A percentile compares a stretch with the other conserved stretches of the same genome.
phyloP scores from a whole-genome alignment of 2,113 vertebrate genomes.

The Buteo buteo region DNA sequence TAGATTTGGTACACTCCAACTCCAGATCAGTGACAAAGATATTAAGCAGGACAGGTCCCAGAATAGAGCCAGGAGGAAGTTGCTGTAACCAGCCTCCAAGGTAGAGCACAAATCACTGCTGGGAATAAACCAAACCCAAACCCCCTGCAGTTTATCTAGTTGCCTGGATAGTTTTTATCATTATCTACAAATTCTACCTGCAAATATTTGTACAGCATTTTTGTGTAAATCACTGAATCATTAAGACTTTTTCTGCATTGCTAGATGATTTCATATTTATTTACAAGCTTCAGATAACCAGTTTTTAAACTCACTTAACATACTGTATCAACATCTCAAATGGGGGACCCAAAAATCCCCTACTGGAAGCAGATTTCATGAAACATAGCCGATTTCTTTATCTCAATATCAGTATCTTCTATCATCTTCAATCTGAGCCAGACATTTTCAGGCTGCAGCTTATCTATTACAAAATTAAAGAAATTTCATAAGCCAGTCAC shows the following conservation, averaged over 20 bases:
- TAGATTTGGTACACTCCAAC: background rate
- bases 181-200: background rate
- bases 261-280: background rate
- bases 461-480: background rate
- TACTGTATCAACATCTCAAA: background rate
- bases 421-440: background rate
- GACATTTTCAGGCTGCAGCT: background rate
- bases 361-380: background rate
- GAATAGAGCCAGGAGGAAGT: background rate
- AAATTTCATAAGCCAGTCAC: background rate
- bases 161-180: background rate
- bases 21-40: background rate
- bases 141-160: background rate
- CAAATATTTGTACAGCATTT: background rate
- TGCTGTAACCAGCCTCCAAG: background rate
- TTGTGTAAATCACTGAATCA: background rate
- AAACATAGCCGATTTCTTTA: background rate
- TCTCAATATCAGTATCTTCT: background rate
- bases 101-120: background rate
- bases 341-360: background rate
- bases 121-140: background rate
- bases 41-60: background rate
- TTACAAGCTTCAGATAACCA: background rate
- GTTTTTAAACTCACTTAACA: background rate
- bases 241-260: background rate